Evolutionary conservation across 2,888 invertebrate genomes (phyloP).

Genomic region (Amblyjoppa proteus): DNA sequence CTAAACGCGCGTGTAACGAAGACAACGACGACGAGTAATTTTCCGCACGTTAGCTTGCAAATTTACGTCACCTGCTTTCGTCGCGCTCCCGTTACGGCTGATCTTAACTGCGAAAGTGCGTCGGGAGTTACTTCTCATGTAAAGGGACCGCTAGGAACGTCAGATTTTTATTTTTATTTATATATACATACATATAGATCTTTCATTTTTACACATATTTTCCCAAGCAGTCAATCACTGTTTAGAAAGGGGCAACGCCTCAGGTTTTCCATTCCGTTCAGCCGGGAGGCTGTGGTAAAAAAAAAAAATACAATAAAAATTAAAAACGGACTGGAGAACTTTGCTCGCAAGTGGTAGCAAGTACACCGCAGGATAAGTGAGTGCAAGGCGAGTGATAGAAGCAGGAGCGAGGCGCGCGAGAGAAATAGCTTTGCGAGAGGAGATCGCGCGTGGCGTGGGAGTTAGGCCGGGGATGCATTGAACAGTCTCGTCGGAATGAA

Average conservation of each 20-base stretch:
- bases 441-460: constrained; percentile 80
- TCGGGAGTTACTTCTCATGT: constrained; percentile 6
- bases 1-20: constrained; percentile 38
- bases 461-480: constrained; percentile 75
- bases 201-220: background rate
- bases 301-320: background rate
- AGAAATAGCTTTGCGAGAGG: constrained; percentile 66
- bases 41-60: constrained; percentile 72
- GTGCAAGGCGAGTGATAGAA: constrained; percentile 41
- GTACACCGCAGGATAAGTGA: constrained; percentile 22
- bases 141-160: constrained; percentile 18
- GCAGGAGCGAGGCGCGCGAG: constrained; percentile 69
- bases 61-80: constrained; percentile 67
- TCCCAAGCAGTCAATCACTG: constrained; percentile 30
- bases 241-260: constrained; percentile 12
- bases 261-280: constrained; percentile 31
- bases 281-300: background rate
- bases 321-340: background rate
- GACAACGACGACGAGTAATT: constrained; percentile 68
- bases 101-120: constrained; percentile 55
- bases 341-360: background rate
- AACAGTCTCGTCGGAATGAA: constrained; percentile 74
- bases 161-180: background rate
- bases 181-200: background rate
- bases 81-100: constrained; percentile 61